Conservation (phyloP, 2,888 invertebrate genomes). For the Agrochola lychnidis region DNA sequence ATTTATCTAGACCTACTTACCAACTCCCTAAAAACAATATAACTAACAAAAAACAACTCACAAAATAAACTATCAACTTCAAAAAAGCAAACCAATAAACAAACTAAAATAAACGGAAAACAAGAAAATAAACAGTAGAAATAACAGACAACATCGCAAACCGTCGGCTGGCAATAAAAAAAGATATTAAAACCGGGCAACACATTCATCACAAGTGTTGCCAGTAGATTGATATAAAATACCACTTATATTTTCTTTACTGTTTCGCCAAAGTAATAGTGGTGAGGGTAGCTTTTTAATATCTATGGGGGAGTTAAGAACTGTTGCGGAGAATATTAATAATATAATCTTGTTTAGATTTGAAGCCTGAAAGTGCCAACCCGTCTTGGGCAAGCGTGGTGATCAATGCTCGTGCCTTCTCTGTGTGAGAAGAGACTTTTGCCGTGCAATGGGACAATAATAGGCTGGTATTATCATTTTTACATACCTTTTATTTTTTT, state of each 20-base stretch:
- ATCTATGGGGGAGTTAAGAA: constrained; percentile 47
- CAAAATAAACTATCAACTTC: constrained; percentile 5
- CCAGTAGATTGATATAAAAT: constrained; percentile 79
- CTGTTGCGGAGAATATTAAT: background rate
- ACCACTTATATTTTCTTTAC: constrained; percentile 72
- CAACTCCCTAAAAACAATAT: background rate
- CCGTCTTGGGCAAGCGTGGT: too few species aligned
- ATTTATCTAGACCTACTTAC: background rate
- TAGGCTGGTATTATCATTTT: too few species aligned
- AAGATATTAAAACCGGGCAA: constrained; percentile 76
- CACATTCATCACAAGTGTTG: constrained; percentile 79
- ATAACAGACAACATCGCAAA: constrained; percentile 60
- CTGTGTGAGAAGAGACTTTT: too few species aligned
- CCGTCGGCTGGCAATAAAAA: constrained; percentile 75
- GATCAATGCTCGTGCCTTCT: too few species aligned
- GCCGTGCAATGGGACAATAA: too few species aligned
- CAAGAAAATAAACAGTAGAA: constrained; percentile 61
- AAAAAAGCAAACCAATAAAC: constrained; percentile 44
- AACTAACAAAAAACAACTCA: constrained; percentile 14
- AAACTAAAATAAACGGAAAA: constrained; percentile 53
- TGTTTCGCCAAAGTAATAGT: constrained; percentile 59
- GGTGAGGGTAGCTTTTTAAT: constrained; percentile 61
- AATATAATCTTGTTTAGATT: constrained; percentile 5
- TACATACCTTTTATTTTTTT: too few species aligned
- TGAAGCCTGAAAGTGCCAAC: too few species aligned